phyloP scores from a whole-genome alignment of 1,140 invertebrate species.

The Nomia melanderi region DNA sequence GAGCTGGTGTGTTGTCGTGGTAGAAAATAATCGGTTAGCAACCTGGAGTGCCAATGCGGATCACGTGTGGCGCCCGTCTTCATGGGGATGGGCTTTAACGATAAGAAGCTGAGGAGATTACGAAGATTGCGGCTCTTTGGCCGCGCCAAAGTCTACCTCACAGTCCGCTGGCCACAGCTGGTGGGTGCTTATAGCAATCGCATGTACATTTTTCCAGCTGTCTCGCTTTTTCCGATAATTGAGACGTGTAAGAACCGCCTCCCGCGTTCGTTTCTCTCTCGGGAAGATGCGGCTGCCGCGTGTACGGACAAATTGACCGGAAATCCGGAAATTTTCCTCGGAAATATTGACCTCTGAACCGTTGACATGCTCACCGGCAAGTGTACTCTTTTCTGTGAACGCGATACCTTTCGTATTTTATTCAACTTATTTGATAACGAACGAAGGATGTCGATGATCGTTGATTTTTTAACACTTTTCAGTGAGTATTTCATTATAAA shows the following conservation, averaged over 20 bases:
- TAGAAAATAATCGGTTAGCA: conserved; percentile 69
- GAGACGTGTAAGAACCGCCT: background rate
- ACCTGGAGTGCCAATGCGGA: conserved; percentile 80
- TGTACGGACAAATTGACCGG: background rate
- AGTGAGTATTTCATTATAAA: too few species aligned
- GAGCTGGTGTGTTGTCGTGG: conserved; percentile 55
- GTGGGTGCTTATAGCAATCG: conserved; percentile 71
- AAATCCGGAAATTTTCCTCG: background rate
- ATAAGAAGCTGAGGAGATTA: conserved; percentile 82
- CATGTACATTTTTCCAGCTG: conserved; percentile 35
- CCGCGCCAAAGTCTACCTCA: conserved; percentile 84
- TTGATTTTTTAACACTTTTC: too few species aligned
- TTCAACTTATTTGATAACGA: too few species aligned
- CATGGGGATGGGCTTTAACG: conserved; percentile 82
- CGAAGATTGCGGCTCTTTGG: conserved; percentile 84
- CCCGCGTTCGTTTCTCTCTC: background rate
- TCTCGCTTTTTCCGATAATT: conserved; percentile 31
- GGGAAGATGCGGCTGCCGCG: background rate
- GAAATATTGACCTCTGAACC: too few species aligned
- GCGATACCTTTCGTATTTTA: too few species aligned
- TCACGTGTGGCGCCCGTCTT: conserved; percentile 79
- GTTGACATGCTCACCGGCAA: too few species aligned
- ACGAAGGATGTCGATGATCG: too few species aligned
- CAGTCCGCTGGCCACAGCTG: conserved; percentile 84
- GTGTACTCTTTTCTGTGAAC: too few species aligned